These are phyloP conservation scores for Zaprionus lineosus DNA, from an alignment of 2,888 invertebrate species.

Conservation along the genomic window DNA sequence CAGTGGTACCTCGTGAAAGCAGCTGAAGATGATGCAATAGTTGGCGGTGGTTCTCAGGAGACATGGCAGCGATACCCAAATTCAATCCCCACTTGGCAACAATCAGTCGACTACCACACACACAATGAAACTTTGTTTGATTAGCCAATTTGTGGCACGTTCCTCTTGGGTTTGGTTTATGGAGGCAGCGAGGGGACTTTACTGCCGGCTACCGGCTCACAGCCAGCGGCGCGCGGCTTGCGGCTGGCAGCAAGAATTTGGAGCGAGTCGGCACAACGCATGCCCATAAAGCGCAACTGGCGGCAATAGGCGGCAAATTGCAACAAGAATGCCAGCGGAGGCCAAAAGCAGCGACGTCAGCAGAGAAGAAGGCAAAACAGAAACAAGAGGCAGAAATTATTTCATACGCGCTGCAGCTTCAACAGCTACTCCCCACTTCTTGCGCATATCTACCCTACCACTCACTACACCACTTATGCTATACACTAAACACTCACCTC, in stretches of 20 bases:
- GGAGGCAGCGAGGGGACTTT: too few species aligned
- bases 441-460: background rate
- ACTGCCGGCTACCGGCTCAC: conserved; percentile 3
- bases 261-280: conserved; percentile 70
- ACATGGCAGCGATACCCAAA: conserved; percentile 56
- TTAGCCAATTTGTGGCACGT: conserved; percentile 82
- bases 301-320: conserved; percentile 57
- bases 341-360: conserved; percentile 67
- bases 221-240: conserved; percentile 2
- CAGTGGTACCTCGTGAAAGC: too few species aligned
- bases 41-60: conserved; percentile 26
- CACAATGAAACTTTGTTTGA: conserved; percentile 67
- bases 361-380: too few species aligned
- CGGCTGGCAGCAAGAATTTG: conserved; percentile 66
- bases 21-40: conserved; percentile 25
- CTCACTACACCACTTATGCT: conserved; percentile 1
- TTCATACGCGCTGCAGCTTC: conserved; percentile 71
- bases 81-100: conserved; percentile 45
- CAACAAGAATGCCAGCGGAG: conserved; percentile 72
- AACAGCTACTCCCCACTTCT: background rate
- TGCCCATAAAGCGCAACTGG: conserved; percentile 67
- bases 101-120: conserved; percentile 41
- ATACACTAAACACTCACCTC: too few species aligned
- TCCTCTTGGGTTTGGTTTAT: conserved; percentile 54
- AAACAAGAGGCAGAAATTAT: conserved; percentile 78